phyloP scores from a whole-genome alignment of 2,888 invertebrate species.

The Criorhina ranunculi region DNA sequence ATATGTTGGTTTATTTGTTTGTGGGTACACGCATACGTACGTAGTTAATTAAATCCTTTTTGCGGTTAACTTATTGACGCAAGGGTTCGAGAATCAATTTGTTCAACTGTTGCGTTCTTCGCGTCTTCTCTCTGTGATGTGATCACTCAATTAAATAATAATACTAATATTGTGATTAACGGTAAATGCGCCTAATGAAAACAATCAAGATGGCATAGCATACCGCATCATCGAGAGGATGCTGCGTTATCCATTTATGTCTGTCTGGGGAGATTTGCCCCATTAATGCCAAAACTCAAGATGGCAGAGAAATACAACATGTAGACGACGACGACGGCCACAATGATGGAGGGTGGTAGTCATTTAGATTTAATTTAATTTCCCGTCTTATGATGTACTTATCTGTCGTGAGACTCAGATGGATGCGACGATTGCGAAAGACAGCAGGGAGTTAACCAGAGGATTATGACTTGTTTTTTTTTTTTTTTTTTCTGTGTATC shows the following conservation, averaged over 20 bases:
- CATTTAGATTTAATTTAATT: conserved; percentile 72
- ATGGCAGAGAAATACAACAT: neutral
- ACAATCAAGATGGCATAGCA: conserved; percentile 60
- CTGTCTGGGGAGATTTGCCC: conserved; percentile 59
- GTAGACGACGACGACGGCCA: neutral
- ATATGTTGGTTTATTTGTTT: conserved; percentile 18
- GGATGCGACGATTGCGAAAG: conserved; percentile 32
- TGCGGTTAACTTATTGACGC: conserved; percentile 20
- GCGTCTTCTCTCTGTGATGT: conserved; percentile 1
- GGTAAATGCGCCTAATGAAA: conserved; percentile 65
- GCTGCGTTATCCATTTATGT: conserved; percentile 62
- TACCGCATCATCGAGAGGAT: conserved; percentile 32
- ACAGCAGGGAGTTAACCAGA: neutral
- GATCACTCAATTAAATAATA: conserved; percentile 72
- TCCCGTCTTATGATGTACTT: conserved; percentile 67
- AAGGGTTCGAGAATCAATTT: conserved; percentile 33
- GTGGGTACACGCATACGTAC: neutral
- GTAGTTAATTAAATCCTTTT: conserved; percentile 67
- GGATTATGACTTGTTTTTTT: conserved; percentile 28
- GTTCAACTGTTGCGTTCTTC: neutral
- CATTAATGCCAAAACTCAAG: conserved; percentile 45
- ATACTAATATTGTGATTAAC: conserved; percentile 68
- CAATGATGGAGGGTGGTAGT: conserved; percentile 17
- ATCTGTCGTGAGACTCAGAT: conserved; percentile 44
- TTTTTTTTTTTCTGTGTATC: conserved; percentile 15